Conservation (phyloP, 2,888 invertebrate genomes). For the Macroteleia sp. region DNA sequence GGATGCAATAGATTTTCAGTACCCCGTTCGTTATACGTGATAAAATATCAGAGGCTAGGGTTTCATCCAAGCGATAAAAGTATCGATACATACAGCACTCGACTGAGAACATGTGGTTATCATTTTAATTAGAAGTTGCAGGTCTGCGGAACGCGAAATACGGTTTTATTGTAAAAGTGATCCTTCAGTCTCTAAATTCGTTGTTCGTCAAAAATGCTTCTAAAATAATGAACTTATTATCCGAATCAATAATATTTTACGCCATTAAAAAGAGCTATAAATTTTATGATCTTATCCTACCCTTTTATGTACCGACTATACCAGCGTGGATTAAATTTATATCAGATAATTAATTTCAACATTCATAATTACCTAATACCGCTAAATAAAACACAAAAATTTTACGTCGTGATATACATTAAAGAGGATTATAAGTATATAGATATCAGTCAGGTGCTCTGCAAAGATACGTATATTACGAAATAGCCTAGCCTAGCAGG, state of each 20-base stretch:
- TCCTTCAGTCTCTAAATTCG: not conserved
- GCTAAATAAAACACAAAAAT: slow-evolving; percentile 10
- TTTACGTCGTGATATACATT: slow-evolving; percentile 21
- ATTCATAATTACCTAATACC: slow-evolving; percentile 7
- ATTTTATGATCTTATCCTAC: no score
- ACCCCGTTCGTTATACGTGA: slow-evolving; percentile 39
- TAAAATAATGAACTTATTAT: not conserved
- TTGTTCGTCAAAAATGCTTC: slow-evolving; percentile 11
- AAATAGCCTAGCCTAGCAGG: slow-evolving; percentile 22
- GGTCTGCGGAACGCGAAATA: slow-evolving; percentile 17
- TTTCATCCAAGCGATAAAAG: slow-evolving; percentile 45
- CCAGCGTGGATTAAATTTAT: no score
- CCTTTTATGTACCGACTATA: no score
- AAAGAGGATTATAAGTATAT: slow-evolving; percentile 33
- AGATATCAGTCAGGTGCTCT: slow-evolving; percentile 46
- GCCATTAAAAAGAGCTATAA: no score
- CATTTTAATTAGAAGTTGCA: slow-evolving; percentile 49
- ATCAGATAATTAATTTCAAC: no score
- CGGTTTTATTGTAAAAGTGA: slow-evolving; percentile 19
- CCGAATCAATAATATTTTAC: not conserved
- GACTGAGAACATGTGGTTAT: slow-evolving; percentile 35
- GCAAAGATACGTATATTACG: slow-evolving; percentile 30
- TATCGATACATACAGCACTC: slow-evolving; percentile 48
- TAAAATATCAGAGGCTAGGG: slow-evolving; percentile 40
- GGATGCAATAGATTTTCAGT: no score